These are phyloP conservation scores for Aythya baeri DNA, from an alignment of 2,113 vertebrate genomes.

Conservation along the genomic window DNA sequence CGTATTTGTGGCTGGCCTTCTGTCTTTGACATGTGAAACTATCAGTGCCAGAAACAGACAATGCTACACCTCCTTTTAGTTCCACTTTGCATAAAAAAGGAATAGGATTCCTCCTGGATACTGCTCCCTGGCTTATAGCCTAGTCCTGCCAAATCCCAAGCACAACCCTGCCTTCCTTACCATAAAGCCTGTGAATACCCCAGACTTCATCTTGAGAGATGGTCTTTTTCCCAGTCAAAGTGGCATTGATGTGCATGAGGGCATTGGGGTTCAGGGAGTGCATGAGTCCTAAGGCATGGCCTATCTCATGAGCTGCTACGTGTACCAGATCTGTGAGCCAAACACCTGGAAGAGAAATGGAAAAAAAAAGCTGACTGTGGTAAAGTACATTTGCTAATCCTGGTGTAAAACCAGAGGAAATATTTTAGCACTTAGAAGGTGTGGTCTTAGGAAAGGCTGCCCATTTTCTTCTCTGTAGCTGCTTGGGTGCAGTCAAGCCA, in stretches of 20 bases:
- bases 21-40: neutral
- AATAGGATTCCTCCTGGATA: neutral
- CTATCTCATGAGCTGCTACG: conserved; percentile 94
- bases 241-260: conserved; percentile 97
- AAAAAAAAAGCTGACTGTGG: accelerated
- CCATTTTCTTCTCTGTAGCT: neutral
- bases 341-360: conserved; percentile 78
- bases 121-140: neutral
- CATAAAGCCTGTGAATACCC: conserved; percentile 94
- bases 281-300: conserved; percentile 94
- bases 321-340: conserved; percentile 98
- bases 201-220: conserved; percentile 96
- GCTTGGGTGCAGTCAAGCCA: neutral
- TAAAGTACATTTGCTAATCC: neutral
- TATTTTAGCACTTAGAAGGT: neutral
- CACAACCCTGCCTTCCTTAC: conserved; percentile 64
- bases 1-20: neutral
- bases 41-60: neutral
- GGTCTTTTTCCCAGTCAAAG: conserved; percentile 87
- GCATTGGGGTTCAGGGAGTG: conserved; percentile 89
- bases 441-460: accelerated
- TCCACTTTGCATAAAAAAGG: neutral
- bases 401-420: neutral
- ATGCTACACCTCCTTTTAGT: neutral
- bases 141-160: neutral